Evolutionary conservation across 2,888 invertebrate species (phyloP), one percentile per base, ranked within the genome.

Genomic region (Drepana falcataria): DNA sequence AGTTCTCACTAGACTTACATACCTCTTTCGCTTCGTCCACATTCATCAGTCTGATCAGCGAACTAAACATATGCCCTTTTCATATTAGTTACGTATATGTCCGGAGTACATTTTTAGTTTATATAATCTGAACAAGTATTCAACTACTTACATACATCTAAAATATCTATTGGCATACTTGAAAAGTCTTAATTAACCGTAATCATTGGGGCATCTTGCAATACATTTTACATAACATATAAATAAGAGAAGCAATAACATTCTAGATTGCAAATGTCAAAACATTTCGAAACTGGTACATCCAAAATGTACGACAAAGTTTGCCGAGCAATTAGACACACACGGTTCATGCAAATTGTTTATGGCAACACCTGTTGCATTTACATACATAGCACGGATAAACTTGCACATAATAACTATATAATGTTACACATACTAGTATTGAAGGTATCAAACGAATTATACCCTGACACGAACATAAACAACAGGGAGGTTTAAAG

Each of bases 291-390:
- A 40, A 51, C 41, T 33, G 9, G 34, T 35, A 9, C 37, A 35
- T 4, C 21, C 49, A 49, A 33, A 49, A 33, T 37, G 37, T 33
- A 33, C 5, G 35, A 9, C 37, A 21, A 33, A 40, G 41, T 51
- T 51, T 51, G 41, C 51, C 34, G 34, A 51, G 55, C 60, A 54
- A 65, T 65, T 63, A 59, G 60, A 60, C 57, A 61, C 63, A 60
- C 61, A 52, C 55, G 57, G 52, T 52, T 57, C 66, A 72, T 72
- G 71, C 65, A 64, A 72, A 73, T 72, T 51, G 44, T 37, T 3
- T 35, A 53, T 55, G 55, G 62, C 68, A 70, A 68, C 78, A 77
- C 68, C 73, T 77, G 74, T 62, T 51, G 40, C 47, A 68, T 71
- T 70, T 64, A 62, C 67, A 72, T 69, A 69, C 56, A 54, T 49